These are phyloP conservation scores for Cetonia aurata DNA, from an alignment of 2,888 invertebrate genomes.

Conservation along the genomic window DNA sequence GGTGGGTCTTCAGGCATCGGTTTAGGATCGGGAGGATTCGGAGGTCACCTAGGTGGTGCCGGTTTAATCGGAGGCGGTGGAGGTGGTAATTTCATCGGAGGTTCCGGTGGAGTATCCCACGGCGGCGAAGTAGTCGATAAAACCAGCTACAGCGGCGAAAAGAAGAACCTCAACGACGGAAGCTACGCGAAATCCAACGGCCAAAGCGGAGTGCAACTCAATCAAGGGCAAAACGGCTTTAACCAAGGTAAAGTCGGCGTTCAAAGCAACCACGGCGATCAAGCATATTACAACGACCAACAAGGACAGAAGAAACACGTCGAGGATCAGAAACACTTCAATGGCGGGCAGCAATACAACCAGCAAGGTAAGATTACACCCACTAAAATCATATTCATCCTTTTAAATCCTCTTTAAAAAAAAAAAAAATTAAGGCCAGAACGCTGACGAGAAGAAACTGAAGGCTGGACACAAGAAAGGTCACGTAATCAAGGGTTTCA, in stretches of 20 bases:
- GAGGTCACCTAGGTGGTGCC: constrained; percentile 49
- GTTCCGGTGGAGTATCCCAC: constrained; percentile 21
- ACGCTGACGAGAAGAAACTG: constrained; percentile 70
- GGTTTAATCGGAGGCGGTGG: constrained; percentile 53
- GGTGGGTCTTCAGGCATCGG: constrained; percentile 30
- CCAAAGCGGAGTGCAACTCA: constrained; percentile 70
- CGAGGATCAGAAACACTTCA: constrained; percentile 73
- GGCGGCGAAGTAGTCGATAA: constrained; percentile 69
- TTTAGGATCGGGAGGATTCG: constrained; percentile 34
- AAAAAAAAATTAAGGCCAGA: constrained; percentile 68
- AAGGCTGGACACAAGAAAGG: constrained; percentile 75
- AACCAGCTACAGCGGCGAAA: constrained; percentile 70
- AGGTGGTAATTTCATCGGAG: constrained; percentile 53
- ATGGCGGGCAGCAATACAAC: constrained; percentile 71
- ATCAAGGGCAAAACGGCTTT: constrained; percentile 72
- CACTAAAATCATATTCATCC: too few relatives aligned
- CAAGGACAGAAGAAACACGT: constrained; percentile 72
- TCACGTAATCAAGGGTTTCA: constrained; percentile 76
- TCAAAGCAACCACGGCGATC: constrained; percentile 65
- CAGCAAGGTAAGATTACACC: constrained; percentile 68
- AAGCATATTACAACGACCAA: constrained; percentile 71
- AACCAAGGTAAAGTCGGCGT: constrained; percentile 69
- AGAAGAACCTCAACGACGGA: constrained; percentile 71
- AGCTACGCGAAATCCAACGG: constrained; percentile 71
- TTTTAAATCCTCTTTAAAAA: constrained; percentile 44